A percentile compares a stretch with the other conserved stretches of the same genome.
phyloP scores from a whole-genome alignment of 2,888 invertebrate species.

The Chouioia cunea region DNA sequence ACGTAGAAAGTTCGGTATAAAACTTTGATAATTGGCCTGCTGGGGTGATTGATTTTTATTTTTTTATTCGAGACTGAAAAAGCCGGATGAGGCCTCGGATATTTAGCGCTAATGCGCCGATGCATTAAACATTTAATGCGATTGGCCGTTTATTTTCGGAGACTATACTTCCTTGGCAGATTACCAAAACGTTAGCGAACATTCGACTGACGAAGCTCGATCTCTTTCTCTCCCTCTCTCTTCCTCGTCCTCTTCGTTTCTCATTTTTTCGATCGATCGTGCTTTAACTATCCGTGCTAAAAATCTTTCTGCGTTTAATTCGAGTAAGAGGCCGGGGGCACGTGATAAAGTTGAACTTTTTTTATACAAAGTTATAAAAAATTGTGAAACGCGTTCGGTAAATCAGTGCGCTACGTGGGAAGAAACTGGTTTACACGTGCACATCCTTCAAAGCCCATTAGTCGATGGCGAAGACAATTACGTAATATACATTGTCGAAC shows the following conservation, averaged over 20 bases:
- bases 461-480: conserved; percentile 55
- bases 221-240: neutral
- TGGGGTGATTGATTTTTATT: conserved; percentile 14
- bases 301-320: too few relatives aligned
- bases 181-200: conserved; percentile 27
- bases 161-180: neutral
- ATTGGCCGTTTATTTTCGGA: conserved; percentile 21
- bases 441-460: conserved; percentile 44
- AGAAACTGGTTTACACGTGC: conserved; percentile 14
- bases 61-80: neutral
- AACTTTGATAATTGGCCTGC: conserved; percentile 16
- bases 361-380: too few relatives aligned
- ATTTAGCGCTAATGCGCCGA: too few relatives aligned
- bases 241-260: neutral
- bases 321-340: too few relatives aligned
- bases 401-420: conserved; percentile 1
- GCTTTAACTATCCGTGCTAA: too few relatives aligned
- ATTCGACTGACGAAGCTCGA: conserved; percentile 17
- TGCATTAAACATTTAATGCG: conserved; percentile 11
- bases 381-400: conserved; percentile 5
- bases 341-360: too few relatives aligned
- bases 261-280: neutral
- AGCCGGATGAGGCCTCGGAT: neutral
- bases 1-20: conserved; percentile 19
- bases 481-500: conserved; percentile 1